Conservation (phyloP, 2,888 invertebrate species). For the Rapana venosa region DNA sequence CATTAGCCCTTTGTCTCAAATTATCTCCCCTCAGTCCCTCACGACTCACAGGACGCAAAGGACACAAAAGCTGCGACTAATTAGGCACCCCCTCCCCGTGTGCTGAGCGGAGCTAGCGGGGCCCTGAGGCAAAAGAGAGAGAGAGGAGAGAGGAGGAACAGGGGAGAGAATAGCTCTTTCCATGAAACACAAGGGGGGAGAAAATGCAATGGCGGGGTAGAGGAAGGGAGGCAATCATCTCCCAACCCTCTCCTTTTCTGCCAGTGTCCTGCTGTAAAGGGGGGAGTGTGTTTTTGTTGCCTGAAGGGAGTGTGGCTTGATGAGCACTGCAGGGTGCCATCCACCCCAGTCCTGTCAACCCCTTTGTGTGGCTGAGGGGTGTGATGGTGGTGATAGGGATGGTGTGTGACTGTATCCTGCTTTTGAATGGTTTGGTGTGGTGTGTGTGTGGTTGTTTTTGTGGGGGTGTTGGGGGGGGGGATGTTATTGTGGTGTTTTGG, state of each 20-base stretch:
- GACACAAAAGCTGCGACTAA: background rate
- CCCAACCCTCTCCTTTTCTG: background rate
- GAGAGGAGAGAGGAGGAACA: background rate
- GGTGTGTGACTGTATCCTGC: too few species aligned
- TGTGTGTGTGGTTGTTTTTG: too few species aligned
- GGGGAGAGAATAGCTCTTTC: background rate
- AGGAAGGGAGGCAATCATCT: slow-evolving; percentile 30
- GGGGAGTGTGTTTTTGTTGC: slow-evolving; percentile 31
- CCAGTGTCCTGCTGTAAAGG: slow-evolving; percentile 24
- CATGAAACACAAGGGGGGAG: background rate
- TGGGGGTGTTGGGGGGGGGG: background rate
- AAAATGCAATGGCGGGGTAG: background rate
- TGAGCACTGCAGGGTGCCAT: background rate
- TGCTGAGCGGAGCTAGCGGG: background rate
- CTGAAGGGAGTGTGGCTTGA: slow-evolving; percentile 34
- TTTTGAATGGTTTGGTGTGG: too few species aligned
- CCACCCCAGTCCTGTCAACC: slow-evolving; percentile 13
- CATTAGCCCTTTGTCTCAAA: slow-evolving; percentile 15
- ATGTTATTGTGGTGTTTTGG: too few species aligned
- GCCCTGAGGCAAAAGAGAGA: background rate
- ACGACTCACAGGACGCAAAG: slow-evolving; percentile 2
- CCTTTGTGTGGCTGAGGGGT: background rate
- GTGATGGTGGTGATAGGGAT: too few species aligned
- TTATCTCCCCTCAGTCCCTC: background rate
- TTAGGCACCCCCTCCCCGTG: slow-evolving; percentile 9